Base-by-base conservation (phyloP, 2,888 invertebrate genomes). In the Celastrina argiolus region DNA sequence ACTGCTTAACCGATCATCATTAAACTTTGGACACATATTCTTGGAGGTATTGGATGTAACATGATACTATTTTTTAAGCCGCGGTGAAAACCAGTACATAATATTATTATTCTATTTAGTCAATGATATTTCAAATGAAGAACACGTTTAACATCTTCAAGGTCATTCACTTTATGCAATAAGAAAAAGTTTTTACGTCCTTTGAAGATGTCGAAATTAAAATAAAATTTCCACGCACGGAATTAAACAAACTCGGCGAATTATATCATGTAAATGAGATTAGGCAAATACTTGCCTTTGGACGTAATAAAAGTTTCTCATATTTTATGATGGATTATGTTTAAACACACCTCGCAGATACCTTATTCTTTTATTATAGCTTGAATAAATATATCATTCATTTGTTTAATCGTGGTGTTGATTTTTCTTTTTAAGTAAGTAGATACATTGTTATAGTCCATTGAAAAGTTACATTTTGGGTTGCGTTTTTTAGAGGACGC, bases 191-290 rank as follows among this genome's bases (percentile, higher is more conserved):
- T 63, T 14, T 10, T 6, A 14, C 39, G 58, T 31, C 39, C 18
- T 63, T 63, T 63, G 31, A 31, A 36, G 26, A 63, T 63, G 22
- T 22, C 14, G 22, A 18, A 31, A 63, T 63, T 36, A 39, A 31
- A 61, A 36, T 36, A 61, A 39, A 61, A 61, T 18, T 61, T 22
- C 18, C 36, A 61, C 61, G 61, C 39, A 61, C 26, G 12, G 61
- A 61, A 39, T 36, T 39, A 39, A 61, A 61, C 36, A 39, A 66
- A 66, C 58, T 64, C 59, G 56, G 34, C 64, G 64, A 68, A 66
- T 68, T 68, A 61, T 67, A 65, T 68, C 63, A 68, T 68, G 68
- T 64, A 68, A 66, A 68, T 68, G 66, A 66, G 68, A 68, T 68
- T 66, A 59, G 58, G 68, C 51, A 68, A 70, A 66, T 63, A 56